Evolutionary conservation across 2,888 invertebrate species (phyloP).

Genomic region (Diloba caeruleocephala): DNA sequence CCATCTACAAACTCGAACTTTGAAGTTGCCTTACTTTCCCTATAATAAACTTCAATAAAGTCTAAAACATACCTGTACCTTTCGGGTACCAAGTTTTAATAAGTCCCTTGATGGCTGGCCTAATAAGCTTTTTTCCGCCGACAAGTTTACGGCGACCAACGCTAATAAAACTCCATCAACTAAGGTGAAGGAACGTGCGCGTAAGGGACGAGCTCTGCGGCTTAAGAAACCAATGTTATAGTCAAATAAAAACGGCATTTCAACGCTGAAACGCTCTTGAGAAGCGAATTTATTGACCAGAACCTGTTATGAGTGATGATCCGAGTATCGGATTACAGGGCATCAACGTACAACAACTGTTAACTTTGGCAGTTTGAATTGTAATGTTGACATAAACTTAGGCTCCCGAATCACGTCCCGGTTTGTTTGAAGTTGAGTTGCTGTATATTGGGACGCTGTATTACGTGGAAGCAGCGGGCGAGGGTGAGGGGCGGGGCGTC

Average conservation of each 20-base stretch:
- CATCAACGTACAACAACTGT: slow-evolving; percentile 18
- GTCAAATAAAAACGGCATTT: slow-evolving; percentile 29
- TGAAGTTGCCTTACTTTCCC: slow-evolving; percentile 22
- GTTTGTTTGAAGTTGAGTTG: slow-evolving; percentile 49
- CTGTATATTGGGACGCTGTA: slow-evolving; percentile 44
- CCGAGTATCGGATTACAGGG: slow-evolving; percentile 27
- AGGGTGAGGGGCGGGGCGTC: slow-evolving; percentile 57
- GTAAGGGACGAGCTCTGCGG: slow-evolving; percentile 39
- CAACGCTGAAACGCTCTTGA: slow-evolving; percentile 9
- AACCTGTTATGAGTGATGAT: slow-evolving; percentile 34
- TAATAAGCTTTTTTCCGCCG: slow-evolving; percentile 74
- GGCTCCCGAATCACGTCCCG: slow-evolving; percentile 27
- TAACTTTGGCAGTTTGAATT: slow-evolving; percentile 28
- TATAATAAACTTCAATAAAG: slow-evolving; percentile 40
- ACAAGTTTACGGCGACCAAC: slow-evolving; percentile 72
- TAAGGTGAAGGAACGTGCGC: slow-evolving; percentile 56
- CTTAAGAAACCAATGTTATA: slow-evolving; percentile 39
- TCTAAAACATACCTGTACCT: slow-evolving; percentile 33
- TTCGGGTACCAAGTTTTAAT: slow-evolving; percentile 71
- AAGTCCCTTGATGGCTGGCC: slow-evolving; percentile 60
- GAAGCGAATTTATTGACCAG: not conserved
- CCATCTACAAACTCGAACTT: slow-evolving; percentile 13
- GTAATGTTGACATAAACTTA: slow-evolving; percentile 38
- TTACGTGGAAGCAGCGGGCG: slow-evolving; percentile 48
- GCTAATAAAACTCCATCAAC: slow-evolving; percentile 80